Evolutionary conservation across 2,797 vertebrate genomes (phyloP).

Genomic region (Hemibagrus guttatus): DNA sequence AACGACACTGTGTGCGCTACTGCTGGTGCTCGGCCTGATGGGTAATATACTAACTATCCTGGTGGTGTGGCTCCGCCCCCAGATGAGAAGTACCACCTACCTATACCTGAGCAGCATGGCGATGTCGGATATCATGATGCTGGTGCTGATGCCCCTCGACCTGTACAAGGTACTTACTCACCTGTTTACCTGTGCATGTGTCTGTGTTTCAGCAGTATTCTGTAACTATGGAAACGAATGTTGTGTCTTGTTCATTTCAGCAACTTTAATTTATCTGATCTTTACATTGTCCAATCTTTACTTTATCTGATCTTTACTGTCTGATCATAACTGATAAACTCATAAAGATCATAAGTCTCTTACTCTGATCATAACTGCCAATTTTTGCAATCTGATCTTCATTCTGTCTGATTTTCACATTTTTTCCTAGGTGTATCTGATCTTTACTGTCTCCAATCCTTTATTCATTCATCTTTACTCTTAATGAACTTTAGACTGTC

Average conservation of each 20-base stretch:
- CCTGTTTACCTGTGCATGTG: neutral
- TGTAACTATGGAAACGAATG: neutral
- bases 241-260: neutral
- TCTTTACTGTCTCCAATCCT: too few species aligned
- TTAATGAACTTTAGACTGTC: too few species aligned
- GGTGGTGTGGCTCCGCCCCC: conserved; percentile 76
- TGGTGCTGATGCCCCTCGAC: conserved; percentile 78
- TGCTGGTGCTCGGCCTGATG: conserved; percentile 76
- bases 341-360: neutral
- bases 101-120: conserved; percentile 85
- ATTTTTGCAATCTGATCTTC: neutral
- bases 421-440: neutral
- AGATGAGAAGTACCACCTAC: conserved; percentile 81
- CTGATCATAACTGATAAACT: neutral
- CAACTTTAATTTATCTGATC: neutral
- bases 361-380: too few species aligned
- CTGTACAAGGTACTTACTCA: conserved; percentile 73
- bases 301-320: neutral
- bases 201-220: neutral
- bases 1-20: conserved; percentile 71
- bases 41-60: conserved; percentile 78
- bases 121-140: conserved; percentile 78
- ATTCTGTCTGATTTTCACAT: neutral
- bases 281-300: neutral
- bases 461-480: too few species aligned